Evolutionary conservation across 2,888 invertebrate genomes (phyloP), one percentile per base, ranked within the genome.

Genomic region (Aleiodes leptofemur): DNA sequence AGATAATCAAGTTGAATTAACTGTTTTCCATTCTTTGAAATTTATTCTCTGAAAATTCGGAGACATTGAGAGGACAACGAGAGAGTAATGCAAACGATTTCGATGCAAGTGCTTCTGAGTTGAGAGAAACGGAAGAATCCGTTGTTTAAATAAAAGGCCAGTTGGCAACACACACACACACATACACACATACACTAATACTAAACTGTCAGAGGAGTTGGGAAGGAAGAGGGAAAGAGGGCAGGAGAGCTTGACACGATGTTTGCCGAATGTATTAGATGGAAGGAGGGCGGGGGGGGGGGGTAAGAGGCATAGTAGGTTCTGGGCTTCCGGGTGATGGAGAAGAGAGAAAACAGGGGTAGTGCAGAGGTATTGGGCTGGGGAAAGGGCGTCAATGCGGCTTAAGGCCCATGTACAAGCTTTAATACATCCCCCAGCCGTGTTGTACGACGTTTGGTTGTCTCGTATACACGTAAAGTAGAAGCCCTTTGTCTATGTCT

Each of bases 401-500:
- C 88, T 87, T 87, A 88, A 85, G 85, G 84, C 83, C 84, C 84
- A 83, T 82, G 86, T 84, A 82, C 80, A 87, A 84, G 84, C 87
- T 87, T 86, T 87, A 64, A 64, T 72, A 11, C 56, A 59, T 29
- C 56, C 43, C 43, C 53, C 13, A 16, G 59, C 72, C 55, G 70
- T 75, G 71, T 43, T 72, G 72, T 81, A 66, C 59, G 64, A 64
- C 64, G 64, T 48, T 64, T 48, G 48, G 64, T 66, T 38, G 56
- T 77, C 57, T 66, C 66, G 57, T 55, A 70, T 61, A 64, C 69
- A 71, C 48, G 71, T 48, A 31, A 57, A 34, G 57, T 38, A 68
- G 59, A 71, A 53, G 78, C 87, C 87, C 86, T 89, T 89, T 89
- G 89, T 89, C 89, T 87, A 86, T 87, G 89, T 88, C 89, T 92